These are phyloP conservation scores for Hippocampus barbouri DNA, from an alignment of 2,113 vertebrate species.

Conservation along the genomic window DNA sequence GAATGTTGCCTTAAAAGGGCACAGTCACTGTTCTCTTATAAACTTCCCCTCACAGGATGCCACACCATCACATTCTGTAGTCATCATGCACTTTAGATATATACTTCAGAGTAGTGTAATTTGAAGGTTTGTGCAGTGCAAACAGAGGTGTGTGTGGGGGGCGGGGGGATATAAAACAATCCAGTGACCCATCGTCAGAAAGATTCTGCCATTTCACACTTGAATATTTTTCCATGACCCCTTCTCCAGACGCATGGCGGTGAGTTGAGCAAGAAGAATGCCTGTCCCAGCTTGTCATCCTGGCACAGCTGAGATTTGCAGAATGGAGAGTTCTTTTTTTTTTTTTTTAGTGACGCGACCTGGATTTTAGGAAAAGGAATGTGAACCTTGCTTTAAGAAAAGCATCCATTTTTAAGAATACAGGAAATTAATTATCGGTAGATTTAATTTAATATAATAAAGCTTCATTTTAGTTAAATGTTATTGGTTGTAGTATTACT, in stretches of 20 bases:
- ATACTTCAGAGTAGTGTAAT: neutral
- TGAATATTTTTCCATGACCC: slow-evolving; percentile 39
- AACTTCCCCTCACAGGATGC: neutral
- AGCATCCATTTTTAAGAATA: neutral
- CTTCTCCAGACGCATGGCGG: slow-evolving; percentile 2
- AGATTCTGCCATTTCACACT: slow-evolving; percentile 3
- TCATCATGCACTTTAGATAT: neutral
- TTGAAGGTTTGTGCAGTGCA: neutral
- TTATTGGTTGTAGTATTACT: no score
- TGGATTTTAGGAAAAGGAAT: slow-evolving; percentile 10
- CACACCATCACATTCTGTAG: neutral
- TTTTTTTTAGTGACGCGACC: neutral
- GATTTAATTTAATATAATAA: no score
- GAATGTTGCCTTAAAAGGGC: slow-evolving; percentile 46
- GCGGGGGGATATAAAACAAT: slow-evolving; percentile 16
- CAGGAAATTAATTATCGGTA: no score
- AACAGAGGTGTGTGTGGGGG: neutral
- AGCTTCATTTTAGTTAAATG: no score
- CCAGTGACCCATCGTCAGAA: slow-evolving; percentile 6
- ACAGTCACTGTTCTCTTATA: neutral
- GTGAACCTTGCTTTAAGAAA: neutral
- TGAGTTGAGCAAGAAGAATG: slow-evolving; percentile 19
- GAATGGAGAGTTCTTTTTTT: neutral
- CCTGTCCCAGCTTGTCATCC: slow-evolving; percentile 47
- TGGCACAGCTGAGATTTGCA: slow-evolving; percentile 15